Evolutionary conservation across 2,113 vertebrate genomes (phyloP), one percentile per base, ranked within the genome.

Genomic region (Lamprotornis superbus): DNA sequence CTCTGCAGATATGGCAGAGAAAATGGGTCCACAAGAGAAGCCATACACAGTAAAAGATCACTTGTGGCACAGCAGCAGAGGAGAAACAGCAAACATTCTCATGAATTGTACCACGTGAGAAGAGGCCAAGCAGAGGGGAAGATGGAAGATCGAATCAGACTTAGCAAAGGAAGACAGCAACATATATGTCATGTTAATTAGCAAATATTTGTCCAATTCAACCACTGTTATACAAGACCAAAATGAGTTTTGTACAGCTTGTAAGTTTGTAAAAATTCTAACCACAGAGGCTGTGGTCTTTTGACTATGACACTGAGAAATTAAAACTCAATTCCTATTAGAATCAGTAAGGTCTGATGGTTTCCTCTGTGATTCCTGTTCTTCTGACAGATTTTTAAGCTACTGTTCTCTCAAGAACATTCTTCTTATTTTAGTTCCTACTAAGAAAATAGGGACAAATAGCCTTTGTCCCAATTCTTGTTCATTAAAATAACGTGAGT

Each of bases 181-280:
- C 9, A 50, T 21, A 12, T 9, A 52, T 30, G n/a, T 46, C 44
- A 8, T 12, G 11, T 15, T 44, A 64, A 25, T 22, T 30, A 75
- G 49, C 18, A 67, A 73, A 5, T 44, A 69, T 49, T 44, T 65
- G n/a, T 87, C 21, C 46, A 57, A 31, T 35, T 57, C 79, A 73
- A 23, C 9, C 65, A 30, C n/a, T 24, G 1, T 15, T 60, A 42
- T 0, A 70, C 18, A 52, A 55, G 37, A 49, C 23, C 0, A 0
- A 70, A 30, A 87, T 25, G 3, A 60, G 69, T 64, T 82, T 7
- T 60, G 30, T 20, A 50, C 35, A 59, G 23, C 27, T 47, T 23
- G 13, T 11, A 44, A 80, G 30, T 47, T 46, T 77, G 33, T 52
- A 71, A 56, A 91, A 91, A 82, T 15, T 78, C 56, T 33, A 56